Evolutionary conservation across 1,140 invertebrate species (phyloP).

Genomic region (Saccostrea glomerata): DNA sequence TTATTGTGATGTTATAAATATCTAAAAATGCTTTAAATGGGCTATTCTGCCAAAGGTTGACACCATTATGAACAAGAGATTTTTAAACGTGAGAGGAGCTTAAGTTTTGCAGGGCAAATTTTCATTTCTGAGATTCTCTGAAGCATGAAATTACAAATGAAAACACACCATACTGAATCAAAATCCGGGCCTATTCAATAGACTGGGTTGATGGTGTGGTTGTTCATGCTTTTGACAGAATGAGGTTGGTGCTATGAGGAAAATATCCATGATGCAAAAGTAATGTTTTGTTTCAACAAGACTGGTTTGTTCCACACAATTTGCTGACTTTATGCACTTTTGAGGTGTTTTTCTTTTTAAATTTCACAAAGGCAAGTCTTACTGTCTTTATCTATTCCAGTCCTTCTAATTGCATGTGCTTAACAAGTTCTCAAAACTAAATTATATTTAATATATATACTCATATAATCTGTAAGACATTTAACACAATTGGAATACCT

Average conservation of each 20-base stretch:
- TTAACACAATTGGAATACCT: neutral
- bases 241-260: neutral
- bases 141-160: conserved; percentile 26
- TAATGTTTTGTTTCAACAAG: neutral
- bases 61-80: neutral
- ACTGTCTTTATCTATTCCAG: neutral
- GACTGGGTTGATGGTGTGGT: conserved; percentile 1
- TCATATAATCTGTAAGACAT: neutral
- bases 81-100: neutral
- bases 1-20: neutral
- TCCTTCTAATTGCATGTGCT: neutral
- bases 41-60: neutral
- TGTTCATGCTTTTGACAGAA: conserved; percentile 7
- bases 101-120: neutral
- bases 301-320: neutral
- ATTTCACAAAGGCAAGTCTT: neutral
- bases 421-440: neutral
- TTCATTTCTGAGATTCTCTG: conserved; percentile 11
- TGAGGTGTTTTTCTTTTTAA: neutral
- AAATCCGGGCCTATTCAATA: neutral
- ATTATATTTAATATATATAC: neutral
- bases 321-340: neutral
- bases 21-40: neutral
- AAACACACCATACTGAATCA: conserved; percentile 19
- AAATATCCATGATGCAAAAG: neutral